Percentiles rank a stretch among this genome's conserved stretches.
These are phyloP conservation scores for Circaetus cinerascens DNA, from an alignment of 2,113 vertebrate genomes.

Conservation along the genomic window DNA sequence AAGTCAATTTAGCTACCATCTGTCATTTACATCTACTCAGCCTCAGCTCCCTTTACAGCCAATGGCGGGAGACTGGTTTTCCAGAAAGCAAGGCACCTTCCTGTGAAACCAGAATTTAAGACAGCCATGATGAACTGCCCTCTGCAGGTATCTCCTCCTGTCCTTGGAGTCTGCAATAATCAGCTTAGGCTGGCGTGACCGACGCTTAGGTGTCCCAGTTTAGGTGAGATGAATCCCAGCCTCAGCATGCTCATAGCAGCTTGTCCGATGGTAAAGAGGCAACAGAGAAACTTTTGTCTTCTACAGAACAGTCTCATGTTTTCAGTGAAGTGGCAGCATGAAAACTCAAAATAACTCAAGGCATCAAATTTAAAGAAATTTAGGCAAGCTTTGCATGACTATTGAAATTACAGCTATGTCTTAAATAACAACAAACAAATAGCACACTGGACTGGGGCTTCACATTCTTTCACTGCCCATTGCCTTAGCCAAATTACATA, in stretches of 20 bases:
- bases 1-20: not conserved
- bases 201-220: not conserved
- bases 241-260: not conserved
- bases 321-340: not conserved
- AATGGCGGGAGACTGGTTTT: not conserved
- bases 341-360: not conserved
- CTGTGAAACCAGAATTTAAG: not conserved
- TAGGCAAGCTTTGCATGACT: not conserved
- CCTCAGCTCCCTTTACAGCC: not conserved
- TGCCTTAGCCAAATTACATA: not conserved
- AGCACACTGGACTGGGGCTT: not conserved
- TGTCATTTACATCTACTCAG: not conserved
- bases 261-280: not conserved
- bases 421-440: not conserved
- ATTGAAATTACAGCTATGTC: not conserved
- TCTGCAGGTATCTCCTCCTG: not conserved
- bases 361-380: not conserved
- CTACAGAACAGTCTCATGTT: fast-evolving
- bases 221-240: not conserved
- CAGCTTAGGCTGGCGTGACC: not conserved
- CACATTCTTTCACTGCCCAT: not conserved
- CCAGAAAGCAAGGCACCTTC: not conserved
- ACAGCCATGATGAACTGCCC: not conserved
- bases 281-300: fast-evolving
- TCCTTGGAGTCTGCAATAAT: not conserved